Evolutionary conservation across 2,113 vertebrate genomes (phyloP).

Genomic region (Phylloscopus trochilus): DNA sequence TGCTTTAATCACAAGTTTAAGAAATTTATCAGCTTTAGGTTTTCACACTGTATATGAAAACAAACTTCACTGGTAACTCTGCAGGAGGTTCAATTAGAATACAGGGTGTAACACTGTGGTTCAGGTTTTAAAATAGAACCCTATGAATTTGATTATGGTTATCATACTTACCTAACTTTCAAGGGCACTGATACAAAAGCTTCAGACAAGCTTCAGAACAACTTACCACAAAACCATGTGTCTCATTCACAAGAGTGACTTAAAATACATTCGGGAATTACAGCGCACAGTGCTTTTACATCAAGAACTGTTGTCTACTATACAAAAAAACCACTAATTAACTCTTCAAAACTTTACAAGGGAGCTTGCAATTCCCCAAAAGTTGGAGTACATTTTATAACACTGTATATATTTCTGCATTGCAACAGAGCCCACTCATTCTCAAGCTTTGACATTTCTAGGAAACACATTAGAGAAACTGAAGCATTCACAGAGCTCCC

Average conservation of each 20-base stretch:
- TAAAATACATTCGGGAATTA: neutral
- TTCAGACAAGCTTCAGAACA: neutral
- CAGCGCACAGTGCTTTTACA: neutral
- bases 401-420: neutral
- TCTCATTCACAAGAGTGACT: neutral
- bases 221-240: neutral
- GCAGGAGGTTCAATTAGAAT: neutral
- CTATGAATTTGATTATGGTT: neutral
- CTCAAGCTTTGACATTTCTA: neutral
- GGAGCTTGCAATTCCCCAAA: neutral
- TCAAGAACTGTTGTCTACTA: neutral
- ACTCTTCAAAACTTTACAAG: neutral
- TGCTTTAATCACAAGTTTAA: neutral
- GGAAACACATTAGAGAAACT: neutral
- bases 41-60: neutral
- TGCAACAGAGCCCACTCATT: neutral
- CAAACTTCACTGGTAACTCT: neutral
- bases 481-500: neutral
- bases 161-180: neutral
- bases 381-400: neutral
- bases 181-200: neutral
- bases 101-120: fast-evolving
- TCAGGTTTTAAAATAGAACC: neutral
- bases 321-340: neutral
- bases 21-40: neutral